Evolutionary conservation across 2,113 vertebrate species (phyloP), one percentile per base, ranked within the genome.

Genomic region (Heptranchias perlo): DNA sequence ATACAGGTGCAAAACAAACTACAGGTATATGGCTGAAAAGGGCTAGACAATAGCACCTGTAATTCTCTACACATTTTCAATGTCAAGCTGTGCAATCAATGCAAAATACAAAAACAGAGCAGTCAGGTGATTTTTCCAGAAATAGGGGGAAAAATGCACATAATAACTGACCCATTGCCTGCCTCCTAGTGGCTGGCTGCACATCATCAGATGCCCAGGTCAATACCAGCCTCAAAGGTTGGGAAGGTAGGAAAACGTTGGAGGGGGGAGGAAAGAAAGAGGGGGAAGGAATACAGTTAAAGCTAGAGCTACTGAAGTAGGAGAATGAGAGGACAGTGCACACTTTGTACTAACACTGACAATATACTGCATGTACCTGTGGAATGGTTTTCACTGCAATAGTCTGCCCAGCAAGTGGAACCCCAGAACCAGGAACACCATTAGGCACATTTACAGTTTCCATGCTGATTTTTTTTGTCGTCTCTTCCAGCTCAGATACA

Each of bases 351-450:
- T 35, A 35, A 89, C 86, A 54, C 11, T 0, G 52, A 31, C 47
- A 64, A 14, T 23, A 94, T 64, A 94, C 18, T 0, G 35, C 89
- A 62, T 96, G 96, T 97, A 99, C 99, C 98, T 99, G 98, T 96
- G 99, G 99, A 96, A 98, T 97, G 87, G 95, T 97, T 96, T 98
- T 99, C 96, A 96, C 47, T 96, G 97, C 78, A 39, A 97, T 67
- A 47, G 98, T 97, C n/a, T 98, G 98, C 96, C 95, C 96, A 78
- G 96, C 58, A 2, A 96, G 96, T 73, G 49, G 4, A 96, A 94
- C 96, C 96, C 62, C 97, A 96, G 97, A 95, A 54, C 96, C 96
- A 96, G 95, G 95, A 96, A 97, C 69, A 96, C 96, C 96, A 96
- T 96, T n/a, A 52, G 97, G 96, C 78, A 96, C 28, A 0, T 86